phyloP scores from a whole-genome alignment of 1,140 invertebrate genomes.

The Drosophila biarmipes region DNA sequence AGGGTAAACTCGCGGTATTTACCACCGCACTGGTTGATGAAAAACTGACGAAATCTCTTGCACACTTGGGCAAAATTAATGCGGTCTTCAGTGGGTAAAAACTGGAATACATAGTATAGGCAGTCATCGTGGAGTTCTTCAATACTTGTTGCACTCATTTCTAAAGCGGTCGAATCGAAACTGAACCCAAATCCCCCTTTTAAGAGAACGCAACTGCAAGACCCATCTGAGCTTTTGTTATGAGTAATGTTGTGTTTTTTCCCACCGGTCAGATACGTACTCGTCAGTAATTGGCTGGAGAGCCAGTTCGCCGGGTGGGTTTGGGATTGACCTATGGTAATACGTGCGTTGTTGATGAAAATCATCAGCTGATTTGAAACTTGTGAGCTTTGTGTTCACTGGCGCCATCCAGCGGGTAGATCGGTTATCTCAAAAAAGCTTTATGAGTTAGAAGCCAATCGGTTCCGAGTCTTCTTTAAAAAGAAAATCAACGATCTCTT shows the following conservation, averaged over 20 bases:
- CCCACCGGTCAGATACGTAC: slow-evolving; percentile 32
- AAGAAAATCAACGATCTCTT: no score
- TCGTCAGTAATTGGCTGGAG: slow-evolving; percentile 4
- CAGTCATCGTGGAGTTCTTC: slow-evolving; percentile 53
- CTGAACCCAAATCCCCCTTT: slow-evolving; percentile 16
- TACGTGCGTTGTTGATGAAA: slow-evolving; percentile 8
- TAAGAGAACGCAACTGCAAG: slow-evolving; percentile 8
- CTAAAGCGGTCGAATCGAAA: slow-evolving; percentile 1
- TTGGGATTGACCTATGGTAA: slow-evolving; percentile 48
- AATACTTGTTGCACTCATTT: slow-evolving; percentile 42
- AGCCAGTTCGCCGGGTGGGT: slow-evolving; percentile 23
- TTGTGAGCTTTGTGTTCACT: background rate
- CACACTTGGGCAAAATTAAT: slow-evolving; percentile 50
- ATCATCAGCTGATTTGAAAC: slow-evolving; percentile 2
- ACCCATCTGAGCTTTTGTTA: slow-evolving; percentile 36
- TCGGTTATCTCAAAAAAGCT: slow-evolving; percentile 3
- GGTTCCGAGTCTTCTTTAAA: no score
- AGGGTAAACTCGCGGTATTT: slow-evolving; percentile 34
- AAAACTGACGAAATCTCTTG: slow-evolving; percentile 52
- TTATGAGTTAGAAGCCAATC: background rate
- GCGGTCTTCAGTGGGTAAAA: slow-evolving; percentile 28
- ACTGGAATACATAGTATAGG: slow-evolving; percentile 33
- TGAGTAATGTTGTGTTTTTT: slow-evolving; percentile 51
- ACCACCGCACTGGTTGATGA: background rate
- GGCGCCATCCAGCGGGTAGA: background rate